Percentiles rank a stretch among this genome's conserved stretches.
phyloP scores from a whole-genome alignment of 1,140 invertebrate species.

The Brachionus koreanus region DNA sequence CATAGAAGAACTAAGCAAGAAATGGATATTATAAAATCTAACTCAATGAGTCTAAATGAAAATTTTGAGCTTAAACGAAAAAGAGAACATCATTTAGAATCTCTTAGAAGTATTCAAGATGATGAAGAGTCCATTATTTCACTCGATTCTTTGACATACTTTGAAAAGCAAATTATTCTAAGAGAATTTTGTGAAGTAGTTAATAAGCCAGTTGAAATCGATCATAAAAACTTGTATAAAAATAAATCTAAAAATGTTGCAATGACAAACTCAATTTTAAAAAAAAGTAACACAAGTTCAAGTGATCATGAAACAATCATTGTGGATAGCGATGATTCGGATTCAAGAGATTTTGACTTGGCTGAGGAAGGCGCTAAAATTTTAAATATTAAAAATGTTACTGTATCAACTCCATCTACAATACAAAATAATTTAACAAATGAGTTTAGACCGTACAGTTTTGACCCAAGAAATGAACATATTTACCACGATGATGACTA shows the following conservation, averaged over 20 bases:
- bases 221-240: neutral
- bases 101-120: neutral
- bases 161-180: conserved; percentile 28
- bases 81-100: neutral
- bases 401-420: neutral
- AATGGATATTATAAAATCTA: neutral
- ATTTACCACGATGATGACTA: conserved; percentile 25
- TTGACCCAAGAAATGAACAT: conserved; percentile 21
- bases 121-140: conserved; percentile 19
- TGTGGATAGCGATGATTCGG: conserved; percentile 18
- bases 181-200: conserved; percentile 33
- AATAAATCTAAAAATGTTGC: neutral
- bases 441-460: neutral
- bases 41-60: neutral
- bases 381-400: neutral
- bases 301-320: conserved; percentile 25
- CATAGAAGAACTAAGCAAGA: conserved; percentile 18
- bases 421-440: neutral
- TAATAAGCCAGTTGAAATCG: neutral
- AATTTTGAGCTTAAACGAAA: neutral
- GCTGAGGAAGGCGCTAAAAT: neutral
- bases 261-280: neutral
- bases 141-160: conserved; percentile 26
- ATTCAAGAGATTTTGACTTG: conserved; percentile 17
- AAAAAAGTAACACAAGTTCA: neutral